These are phyloP conservation scores for Heliothis subflexa DNA, from an alignment of 1,140 invertebrate species.

Conservation along the genomic window DNA sequence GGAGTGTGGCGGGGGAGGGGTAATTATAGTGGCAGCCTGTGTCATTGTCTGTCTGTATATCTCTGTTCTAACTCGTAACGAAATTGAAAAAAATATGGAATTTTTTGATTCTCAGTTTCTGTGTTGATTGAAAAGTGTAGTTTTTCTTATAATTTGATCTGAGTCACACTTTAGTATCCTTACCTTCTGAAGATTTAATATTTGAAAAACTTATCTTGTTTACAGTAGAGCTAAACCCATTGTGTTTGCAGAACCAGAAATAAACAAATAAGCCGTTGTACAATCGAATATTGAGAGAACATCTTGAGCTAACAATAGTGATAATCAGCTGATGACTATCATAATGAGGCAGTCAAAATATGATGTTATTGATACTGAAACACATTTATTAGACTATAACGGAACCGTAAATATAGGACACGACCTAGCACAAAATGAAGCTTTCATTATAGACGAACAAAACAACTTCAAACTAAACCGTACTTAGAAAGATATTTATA, in stretches of 20 bases:
- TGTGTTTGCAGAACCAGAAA: too few species aligned
- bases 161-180: too few species aligned
- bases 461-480: background rate
- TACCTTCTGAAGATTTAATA: too few species aligned
- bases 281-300: background rate
- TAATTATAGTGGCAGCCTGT: conserved; percentile 75
- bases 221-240: too few species aligned
- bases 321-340: too few species aligned
- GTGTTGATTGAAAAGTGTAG: conserved; percentile 36
- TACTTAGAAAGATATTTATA: conserved; percentile 4
- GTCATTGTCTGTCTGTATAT: conserved; percentile 74
- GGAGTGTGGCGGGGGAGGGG: conserved; percentile 61
- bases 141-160: background rate
- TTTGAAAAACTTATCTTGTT: too few species aligned
- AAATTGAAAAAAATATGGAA: conserved; percentile 67
- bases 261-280: too few species aligned
- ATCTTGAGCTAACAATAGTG: background rate
- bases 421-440: background rate
- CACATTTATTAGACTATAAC: background rate
- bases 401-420: background rate
- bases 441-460: background rate
- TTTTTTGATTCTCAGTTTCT: conserved; percentile 37
- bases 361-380: background rate
- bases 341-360: too few species aligned
- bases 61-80: conserved; percentile 65